phyloP scores from a whole-genome alignment of 2,797 vertebrate genomes.

The Sorex maritimensis region DNA sequence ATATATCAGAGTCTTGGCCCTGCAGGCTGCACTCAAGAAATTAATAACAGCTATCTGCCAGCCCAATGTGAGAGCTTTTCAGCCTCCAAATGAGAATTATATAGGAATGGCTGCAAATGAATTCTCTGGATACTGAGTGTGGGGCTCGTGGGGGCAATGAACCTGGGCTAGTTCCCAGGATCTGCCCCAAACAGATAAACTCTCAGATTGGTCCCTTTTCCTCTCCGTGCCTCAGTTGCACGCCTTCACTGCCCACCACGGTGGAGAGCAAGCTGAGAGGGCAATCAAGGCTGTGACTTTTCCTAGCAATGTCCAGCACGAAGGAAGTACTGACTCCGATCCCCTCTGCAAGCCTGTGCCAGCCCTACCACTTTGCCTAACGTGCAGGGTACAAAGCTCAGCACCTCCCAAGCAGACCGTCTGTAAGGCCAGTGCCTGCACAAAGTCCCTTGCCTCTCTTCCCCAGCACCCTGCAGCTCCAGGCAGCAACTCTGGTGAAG shows the following conservation, averaged over 20 bases:
- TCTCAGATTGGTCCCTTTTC: no score
- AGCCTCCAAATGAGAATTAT: not conserved
- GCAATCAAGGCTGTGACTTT: not conserved
- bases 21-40: not conserved
- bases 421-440: fast-evolving
- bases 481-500: not conserved
- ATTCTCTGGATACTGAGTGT: not conserved
- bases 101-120: not conserved
- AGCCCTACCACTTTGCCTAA: no score
- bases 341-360: fast-evolving
- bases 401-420: not conserved
- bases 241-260: no score
- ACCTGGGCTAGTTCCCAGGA: not conserved
- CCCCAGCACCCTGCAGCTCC: fast-evolving
- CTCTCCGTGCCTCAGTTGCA: not conserved
- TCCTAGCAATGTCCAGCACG: not conserved
- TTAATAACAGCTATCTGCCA: not conserved
- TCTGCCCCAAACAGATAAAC: not conserved
- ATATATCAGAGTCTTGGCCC: not conserved
- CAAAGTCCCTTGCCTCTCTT: not conserved
- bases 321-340: not conserved
- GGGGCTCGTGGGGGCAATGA: not conserved
- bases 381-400: fast-evolving
- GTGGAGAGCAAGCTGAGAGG: fast-evolving
- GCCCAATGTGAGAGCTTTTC: not conserved